Conservation (phyloP, 2,113 vertebrate genomes). For the Lichenostomus cassidix region DNA sequence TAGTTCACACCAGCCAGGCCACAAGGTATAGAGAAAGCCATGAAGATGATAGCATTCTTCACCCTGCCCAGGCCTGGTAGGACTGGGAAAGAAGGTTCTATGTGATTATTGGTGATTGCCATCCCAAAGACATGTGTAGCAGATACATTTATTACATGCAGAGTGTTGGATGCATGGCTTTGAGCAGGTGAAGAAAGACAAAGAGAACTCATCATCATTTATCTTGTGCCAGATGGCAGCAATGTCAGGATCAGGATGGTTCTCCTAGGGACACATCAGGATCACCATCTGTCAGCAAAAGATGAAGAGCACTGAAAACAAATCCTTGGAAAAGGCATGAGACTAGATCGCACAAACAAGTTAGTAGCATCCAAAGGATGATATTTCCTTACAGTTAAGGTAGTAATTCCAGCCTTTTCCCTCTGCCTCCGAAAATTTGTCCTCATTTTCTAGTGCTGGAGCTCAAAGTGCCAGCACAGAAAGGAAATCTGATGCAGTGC, state of each 20-base stretch:
- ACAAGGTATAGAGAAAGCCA: background rate
- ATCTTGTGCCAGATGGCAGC: background rate
- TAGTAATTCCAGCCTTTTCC: background rate
- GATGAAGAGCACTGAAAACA: background rate
- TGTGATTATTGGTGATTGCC: background rate
- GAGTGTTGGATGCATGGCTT: background rate
- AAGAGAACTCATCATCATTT: background rate
- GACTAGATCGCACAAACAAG: background rate
- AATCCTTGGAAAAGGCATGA: background rate
- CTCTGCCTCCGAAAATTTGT: background rate
- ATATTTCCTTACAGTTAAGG: background rate
- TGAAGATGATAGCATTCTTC: background rate
- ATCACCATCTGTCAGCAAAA: background rate
- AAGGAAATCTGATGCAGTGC: background rate
- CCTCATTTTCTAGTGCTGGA: background rate
- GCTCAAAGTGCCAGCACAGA: background rate
- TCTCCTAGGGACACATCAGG: background rate
- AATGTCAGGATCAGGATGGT: background rate
- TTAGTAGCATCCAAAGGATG: background rate
- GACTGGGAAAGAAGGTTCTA: background rate
- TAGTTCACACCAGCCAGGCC: background rate
- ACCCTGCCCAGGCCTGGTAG: background rate
- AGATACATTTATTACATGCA: background rate
- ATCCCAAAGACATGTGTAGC: background rate
- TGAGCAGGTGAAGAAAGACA: constrained; percentile 5